Conservation (phyloP, 1,140 invertebrate species). For the Diploscapter pachys region DNA sequence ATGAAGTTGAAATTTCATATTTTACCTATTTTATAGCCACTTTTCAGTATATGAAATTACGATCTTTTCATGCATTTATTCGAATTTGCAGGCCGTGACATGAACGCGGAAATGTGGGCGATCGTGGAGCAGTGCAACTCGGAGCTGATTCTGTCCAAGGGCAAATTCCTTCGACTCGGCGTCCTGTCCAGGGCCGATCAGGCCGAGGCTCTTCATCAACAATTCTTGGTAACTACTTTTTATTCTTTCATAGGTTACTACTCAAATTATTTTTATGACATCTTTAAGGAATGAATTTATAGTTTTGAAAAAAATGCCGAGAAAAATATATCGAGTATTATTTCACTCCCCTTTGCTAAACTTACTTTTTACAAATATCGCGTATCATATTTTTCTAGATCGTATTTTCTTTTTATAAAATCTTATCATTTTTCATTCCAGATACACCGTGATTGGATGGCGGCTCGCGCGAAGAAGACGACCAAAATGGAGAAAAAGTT, state of each 20-base stretch:
- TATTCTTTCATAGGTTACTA: background rate
- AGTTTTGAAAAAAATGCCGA: too few relatives aligned
- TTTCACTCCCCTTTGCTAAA: conserved; percentile 7
- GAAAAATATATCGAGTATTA: background rate
- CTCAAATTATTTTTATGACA: too few relatives aligned
- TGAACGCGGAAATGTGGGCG: conserved; percentile 48
- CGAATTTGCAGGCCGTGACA: background rate
- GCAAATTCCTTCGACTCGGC: conserved; percentile 37
- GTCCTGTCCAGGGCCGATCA: conserved; percentile 30
- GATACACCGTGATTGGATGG: conserved; percentile 51
- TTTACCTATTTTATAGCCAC: too few relatives aligned
- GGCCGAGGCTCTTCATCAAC: conserved; percentile 35
- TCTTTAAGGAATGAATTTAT: too few relatives aligned
- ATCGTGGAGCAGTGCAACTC: conserved; percentile 45
- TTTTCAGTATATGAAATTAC: too few relatives aligned
- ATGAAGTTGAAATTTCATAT: too few relatives aligned
- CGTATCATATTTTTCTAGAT: conserved; percentile 13
- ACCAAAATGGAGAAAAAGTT: conserved; percentile 97
- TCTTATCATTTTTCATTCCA: conserved; percentile 27
- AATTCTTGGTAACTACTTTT: conserved; percentile 31
- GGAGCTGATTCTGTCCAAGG: conserved; percentile 50
- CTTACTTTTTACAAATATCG: conserved; percentile 10
- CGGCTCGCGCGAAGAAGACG: conserved; percentile 66
- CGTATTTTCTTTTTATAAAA: background rate
- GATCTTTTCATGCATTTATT: too few relatives aligned